Conservation (phyloP, 2,797 vertebrate genomes). For the Typhlichthys eigenmanni region DNA sequence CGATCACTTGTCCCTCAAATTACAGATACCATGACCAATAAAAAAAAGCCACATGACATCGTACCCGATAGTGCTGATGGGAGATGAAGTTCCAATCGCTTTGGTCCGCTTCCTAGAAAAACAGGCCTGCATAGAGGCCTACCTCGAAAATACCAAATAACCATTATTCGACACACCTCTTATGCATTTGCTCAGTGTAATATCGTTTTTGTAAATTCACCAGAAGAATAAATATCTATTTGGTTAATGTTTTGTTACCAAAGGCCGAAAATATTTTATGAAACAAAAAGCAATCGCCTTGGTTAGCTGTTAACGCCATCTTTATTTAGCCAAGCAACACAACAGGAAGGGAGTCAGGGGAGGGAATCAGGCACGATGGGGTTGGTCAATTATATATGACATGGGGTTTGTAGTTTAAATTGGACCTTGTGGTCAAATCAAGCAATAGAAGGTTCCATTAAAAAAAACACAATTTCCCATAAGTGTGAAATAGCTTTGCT, state of each 20-base stretch:
- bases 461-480: slow-evolving; percentile 60
- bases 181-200: slow-evolving; percentile 48
- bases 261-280: slow-evolving; percentile 62
- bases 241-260: slow-evolving; percentile 64
- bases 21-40: slow-evolving; percentile 64
- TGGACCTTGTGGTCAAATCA: rapidly evolving
- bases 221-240: slow-evolving; percentile 49
- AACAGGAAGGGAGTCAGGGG: slow-evolving; percentile 65
- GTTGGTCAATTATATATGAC: slow-evolving; percentile 16
- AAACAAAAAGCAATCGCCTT: slow-evolving; percentile 76
- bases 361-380: slow-evolving; percentile 53
- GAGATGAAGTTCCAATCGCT: slow-evolving; percentile 72
- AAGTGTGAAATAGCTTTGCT: rapidly evolving
- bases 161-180: slow-evolving; percentile 46
- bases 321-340: slow-evolving; percentile 82
- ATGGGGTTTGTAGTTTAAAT: slow-evolving; percentile 74
- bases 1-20: slow-evolving; percentile 36
- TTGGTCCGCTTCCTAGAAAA: slow-evolving; percentile 63
- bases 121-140: slow-evolving; percentile 67
- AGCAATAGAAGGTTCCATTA: rapidly evolving
- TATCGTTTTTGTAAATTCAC: slow-evolving; percentile 48
- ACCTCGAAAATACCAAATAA: slow-evolving; percentile 46
- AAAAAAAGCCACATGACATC: slow-evolving; percentile 61
- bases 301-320: slow-evolving; percentile 83
- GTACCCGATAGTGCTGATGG: slow-evolving; percentile 58